Evolutionary conservation across 2,797 vertebrate genomes (phyloP).

Genomic region (Sciurus vulgaris): DNA sequence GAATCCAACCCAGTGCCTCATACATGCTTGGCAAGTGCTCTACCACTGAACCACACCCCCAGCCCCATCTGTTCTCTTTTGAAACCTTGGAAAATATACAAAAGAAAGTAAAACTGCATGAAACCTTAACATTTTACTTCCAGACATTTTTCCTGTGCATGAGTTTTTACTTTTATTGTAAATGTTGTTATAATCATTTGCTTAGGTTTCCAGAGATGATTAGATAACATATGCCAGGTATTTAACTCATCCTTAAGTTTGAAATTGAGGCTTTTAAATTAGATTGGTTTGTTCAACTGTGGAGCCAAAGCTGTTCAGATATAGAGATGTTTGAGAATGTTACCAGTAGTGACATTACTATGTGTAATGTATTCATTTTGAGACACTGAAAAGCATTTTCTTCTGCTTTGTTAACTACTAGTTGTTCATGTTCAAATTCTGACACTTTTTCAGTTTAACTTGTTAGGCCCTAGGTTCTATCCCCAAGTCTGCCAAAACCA

Average conservation of each 20-base stretch:
- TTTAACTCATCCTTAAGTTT: constrained; percentile 25
- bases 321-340: not conserved
- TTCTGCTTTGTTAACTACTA: constrained; percentile 49
- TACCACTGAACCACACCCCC: no score
- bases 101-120: constrained; percentile 16
- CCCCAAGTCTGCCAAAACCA: not conserved
- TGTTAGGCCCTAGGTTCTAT: not conserved
- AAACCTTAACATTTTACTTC: not conserved
- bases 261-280: constrained; percentile 37
- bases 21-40: no score
- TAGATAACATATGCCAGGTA: not conserved
- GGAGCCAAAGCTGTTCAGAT: not conserved
- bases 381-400: constrained; percentile 37
- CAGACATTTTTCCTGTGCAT: not conserved
- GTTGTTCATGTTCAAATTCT: constrained; percentile 56
- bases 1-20: no score
- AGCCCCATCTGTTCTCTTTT: not conserved
- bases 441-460: constrained; percentile 54
- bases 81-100: constrained; percentile 6
- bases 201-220: constrained; percentile 31
- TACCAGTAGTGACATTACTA: not conserved
- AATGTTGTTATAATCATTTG: not conserved
- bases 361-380: not conserved
- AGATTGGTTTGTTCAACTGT: not conserved
- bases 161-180: constrained; percentile 55